These are phyloP conservation scores for Nephrotoma flavescens DNA, from an alignment of 2,888 invertebrate species.

Conservation along the genomic window DNA sequence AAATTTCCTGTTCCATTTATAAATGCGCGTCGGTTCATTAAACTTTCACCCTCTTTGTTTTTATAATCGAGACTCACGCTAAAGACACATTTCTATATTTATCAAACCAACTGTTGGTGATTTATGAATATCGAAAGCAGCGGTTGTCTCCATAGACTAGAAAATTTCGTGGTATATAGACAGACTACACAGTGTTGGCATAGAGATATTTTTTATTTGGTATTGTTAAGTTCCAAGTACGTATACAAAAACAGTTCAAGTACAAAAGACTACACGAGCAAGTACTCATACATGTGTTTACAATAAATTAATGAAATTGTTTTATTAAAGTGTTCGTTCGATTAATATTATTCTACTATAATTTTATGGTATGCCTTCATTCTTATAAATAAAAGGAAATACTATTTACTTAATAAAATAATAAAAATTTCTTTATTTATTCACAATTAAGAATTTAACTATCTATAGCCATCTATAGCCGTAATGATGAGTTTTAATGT, in stretches of 20 bases:
- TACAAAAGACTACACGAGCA: neutral
- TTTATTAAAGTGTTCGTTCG: neutral
- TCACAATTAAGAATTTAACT: neutral
- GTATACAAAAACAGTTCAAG: neutral
- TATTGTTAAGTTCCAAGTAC: neutral
- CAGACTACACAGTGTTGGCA: neutral
- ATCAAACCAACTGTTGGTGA: neutral
- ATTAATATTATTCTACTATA: neutral
- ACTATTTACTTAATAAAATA: neutral
- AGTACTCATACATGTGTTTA: neutral
- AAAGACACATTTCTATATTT: neutral
- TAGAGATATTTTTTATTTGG: neutral
- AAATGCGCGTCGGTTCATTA: neutral
- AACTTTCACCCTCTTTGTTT: neutral
- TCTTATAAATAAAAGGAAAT: neutral
- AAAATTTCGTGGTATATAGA: neutral
- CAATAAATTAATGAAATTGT: neutral
- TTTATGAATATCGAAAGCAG: neutral
- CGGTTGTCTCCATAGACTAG: neutral
- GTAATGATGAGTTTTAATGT: neutral
- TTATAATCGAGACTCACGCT: neutral
- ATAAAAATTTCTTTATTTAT: neutral
- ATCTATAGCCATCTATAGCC: neutral
- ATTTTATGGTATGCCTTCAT: neutral
- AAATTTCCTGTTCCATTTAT: neutral